Conservation (phyloP, 1,140 invertebrate species). For the Sitophilus oryzae region DNA sequence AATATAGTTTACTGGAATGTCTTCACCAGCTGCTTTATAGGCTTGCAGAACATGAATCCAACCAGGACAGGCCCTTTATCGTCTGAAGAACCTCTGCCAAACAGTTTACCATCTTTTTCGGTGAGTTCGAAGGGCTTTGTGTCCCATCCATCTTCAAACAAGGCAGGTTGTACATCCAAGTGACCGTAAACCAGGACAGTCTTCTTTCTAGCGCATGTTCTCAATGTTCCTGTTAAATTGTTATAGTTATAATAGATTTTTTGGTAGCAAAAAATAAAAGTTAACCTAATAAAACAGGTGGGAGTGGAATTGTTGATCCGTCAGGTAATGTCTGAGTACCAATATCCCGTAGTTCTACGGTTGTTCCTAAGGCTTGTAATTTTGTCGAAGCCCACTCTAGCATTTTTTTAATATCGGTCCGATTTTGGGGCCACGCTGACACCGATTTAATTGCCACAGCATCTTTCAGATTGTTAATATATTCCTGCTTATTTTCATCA, state of each 20-base stretch:
- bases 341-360: conserved; percentile 71
- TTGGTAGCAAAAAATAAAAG: not conserved
- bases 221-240: conserved; percentile 60
- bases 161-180: conserved; percentile 94
- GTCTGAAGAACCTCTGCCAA: conserved; percentile 79
- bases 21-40: conserved; percentile 71
- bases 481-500: conserved; percentile 69
- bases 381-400: conserved; percentile 74
- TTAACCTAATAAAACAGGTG: conserved; percentile 78
- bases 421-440: conserved; percentile 76
- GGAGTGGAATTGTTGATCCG: conserved; percentile 69
- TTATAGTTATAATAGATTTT: not conserved
- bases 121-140: conserved; percentile 89
- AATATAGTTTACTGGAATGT: conserved; percentile 83
- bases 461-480: conserved; percentile 74
- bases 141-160: conserved; percentile 89
- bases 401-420: conserved; percentile 72
- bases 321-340: conserved; percentile 73
- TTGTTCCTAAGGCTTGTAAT: conserved; percentile 70
- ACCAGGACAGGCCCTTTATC: conserved; percentile 91
- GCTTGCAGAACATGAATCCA: conserved; percentile 94
- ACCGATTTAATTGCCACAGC: conserved; percentile 93
- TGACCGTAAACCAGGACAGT: conserved; percentile 95
- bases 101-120: conserved; percentile 87
- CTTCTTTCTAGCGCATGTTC: conserved; percentile 79